Base-by-base conservation (phyloP, 2,113 vertebrate species). In the Archocentrus centrarchus region DNA sequence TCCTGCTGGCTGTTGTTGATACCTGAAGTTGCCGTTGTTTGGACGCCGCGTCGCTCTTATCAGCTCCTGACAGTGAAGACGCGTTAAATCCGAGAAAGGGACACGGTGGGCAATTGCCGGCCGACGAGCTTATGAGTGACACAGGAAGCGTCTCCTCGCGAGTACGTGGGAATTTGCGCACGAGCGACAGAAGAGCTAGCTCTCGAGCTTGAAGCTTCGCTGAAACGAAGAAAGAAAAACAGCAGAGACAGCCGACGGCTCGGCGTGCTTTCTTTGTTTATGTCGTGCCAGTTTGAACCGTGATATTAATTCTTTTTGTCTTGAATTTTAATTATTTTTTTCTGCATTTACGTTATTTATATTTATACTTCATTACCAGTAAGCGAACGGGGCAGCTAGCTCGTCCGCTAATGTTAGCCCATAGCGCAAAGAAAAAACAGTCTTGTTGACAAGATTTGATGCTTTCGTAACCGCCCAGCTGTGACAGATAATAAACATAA, bases 1-100 rank as follows among this genome's bases (percentile, higher is more conserved):
- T 95, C 64, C 82, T 59, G 89, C 86, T 94, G 95, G 90, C 83
- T 94, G 94, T 95, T 95, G 94, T 95, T 95, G 94, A 93, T 95
- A 88, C 81, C 87, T 61, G 92, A 95, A 96, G 94, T 96, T 94
- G 90, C 89, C 39, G 93, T 92, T 88, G 88, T 91, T 91, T 77
- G 90, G 83, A 83, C 81, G 75, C 88, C 75, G 93, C 88, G 88
- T 93, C 85, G 88, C 90, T 86, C 89, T 79, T 88, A 77, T 91
- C 83, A 59, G 81, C 81, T 64, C 30, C 75, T 61, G 89, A 89
- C 92, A 75, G 53, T 64, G 70, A 82, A 77, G 75, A 80, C 83
- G 44, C 85, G 20, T 85, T 41, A 75, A 78, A 75, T 20, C 59
- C 41, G 59, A 79, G 59, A 37, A 27, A 73, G 73, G 78, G 86